Evolutionary conservation across 2,797 vertebrate species (phyloP).

Genomic region (Gephyroberyx darwinii): DNA sequence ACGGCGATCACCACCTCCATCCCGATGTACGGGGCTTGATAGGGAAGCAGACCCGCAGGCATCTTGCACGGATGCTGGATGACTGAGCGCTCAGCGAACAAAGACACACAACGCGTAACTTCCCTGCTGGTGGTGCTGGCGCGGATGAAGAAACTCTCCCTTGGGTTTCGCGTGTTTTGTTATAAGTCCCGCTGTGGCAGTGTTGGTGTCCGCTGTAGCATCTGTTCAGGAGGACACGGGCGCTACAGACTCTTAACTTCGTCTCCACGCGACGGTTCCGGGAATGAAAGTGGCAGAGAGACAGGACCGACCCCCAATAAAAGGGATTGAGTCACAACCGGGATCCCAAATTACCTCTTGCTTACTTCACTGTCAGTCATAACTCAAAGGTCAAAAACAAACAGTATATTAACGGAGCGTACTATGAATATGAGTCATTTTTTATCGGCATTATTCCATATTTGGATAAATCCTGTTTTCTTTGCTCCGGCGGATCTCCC

Average conservation of each 20-base stretch:
- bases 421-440: too few species aligned
- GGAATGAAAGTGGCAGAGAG: constrained; percentile 22
- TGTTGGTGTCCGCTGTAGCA: neutral
- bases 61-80: constrained; percentile 69
- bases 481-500: too few species aligned
- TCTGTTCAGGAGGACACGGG: constrained; percentile 13
- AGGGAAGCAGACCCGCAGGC: constrained; percentile 77
- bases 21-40: constrained; percentile 87
- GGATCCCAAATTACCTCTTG: too few species aligned
- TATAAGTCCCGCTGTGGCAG: constrained; percentile 10
- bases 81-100: constrained; percentile 53
- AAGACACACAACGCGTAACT: constrained; percentile 40
- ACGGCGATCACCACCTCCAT: constrained; percentile 92
- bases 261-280: constrained; percentile 27
- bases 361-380: too few species aligned
- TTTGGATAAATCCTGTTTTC: too few species aligned
- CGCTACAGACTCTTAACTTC: constrained; percentile 46
- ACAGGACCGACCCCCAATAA: constrained; percentile 16
- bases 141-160: constrained; percentile 32
- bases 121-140: constrained; percentile 46
- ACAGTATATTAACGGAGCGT: too few species aligned
- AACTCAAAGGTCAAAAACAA: too few species aligned
- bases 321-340: constrained; percentile 42
- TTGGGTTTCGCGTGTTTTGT: constrained; percentile 47
- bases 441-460: too few species aligned